Base-by-base conservation (phyloP, 2,797 vertebrate genomes). In the Cyclopterus lumpus region DNA sequence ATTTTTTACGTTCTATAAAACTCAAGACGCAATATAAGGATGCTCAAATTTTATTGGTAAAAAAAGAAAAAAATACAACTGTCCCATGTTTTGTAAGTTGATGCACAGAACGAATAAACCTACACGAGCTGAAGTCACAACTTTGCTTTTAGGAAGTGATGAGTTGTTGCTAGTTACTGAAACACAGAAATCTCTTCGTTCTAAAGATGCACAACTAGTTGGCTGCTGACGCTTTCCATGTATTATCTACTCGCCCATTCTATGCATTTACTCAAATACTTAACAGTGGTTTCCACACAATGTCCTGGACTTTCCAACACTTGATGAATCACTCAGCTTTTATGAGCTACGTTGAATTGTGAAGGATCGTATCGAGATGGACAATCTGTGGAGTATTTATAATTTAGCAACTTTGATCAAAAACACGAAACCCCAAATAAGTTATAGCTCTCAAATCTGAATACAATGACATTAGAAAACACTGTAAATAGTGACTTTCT, bases 401-500 rank as follows among this genome's bases (percentile, higher is more conserved):
- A 90, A 48, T 80, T 84, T 75, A 77, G 78, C 54, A 16, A 89
- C 62, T 83, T 86, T 75, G 69, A 81, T 88, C 75, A 85, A 80
- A 87, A 73, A 87, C 86, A 90, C 44, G 38, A 73, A 86, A 90
- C 77, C 88, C 74, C 80, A 83, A 92, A 91, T 91, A 91, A 93
- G 81, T 92, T 87, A 88, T 84, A 83, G 54, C 86, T 86, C 66
- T 91, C 57, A 91, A 88, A 86, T 87, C 83, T 79, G 58, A 91
- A 88, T 81, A 89, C 84, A 87, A 79, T 68, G 76, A 92, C 87
- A 89, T 83, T 71, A 91, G 86, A 88, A 90, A 91, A 88, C 85
- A 89, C 75, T 88, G 81, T 86, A 90, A 91, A 91, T 88, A 90
- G 84, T 88, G 77, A 90, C 88, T 90, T 82, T 88, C 82, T 81